phyloP scores from a whole-genome alignment of 1,140 invertebrate genomes.

The Tachypleus tridentatus region DNA sequence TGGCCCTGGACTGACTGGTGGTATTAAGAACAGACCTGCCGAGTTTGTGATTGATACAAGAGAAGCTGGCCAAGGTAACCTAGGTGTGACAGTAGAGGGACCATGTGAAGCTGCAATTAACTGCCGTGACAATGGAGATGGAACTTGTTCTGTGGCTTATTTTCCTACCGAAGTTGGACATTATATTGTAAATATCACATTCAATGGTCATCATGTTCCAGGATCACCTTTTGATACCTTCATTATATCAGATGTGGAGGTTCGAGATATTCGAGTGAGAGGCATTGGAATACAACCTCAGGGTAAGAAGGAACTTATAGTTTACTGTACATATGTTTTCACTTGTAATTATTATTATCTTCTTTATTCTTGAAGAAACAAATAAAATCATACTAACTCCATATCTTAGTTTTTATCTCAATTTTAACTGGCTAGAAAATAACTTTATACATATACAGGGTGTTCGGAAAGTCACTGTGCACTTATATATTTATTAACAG shows the following conservation, averaged over 20 bases:
- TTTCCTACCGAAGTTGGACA: slow-evolving; percentile 64
- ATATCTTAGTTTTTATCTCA: too few species aligned
- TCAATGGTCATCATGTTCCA: slow-evolving; percentile 60
- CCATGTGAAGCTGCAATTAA: slow-evolving; percentile 68
- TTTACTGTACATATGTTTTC: too few species aligned
- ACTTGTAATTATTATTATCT: too few species aligned
- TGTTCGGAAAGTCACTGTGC: too few species aligned
- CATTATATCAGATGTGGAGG: slow-evolving; percentile 46
- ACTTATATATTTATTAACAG: too few species aligned
- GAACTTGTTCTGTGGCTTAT: slow-evolving; percentile 67
- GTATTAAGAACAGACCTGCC: slow-evolving; percentile 52
- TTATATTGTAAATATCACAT: slow-evolving; percentile 68
- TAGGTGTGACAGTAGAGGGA: slow-evolving; percentile 66
- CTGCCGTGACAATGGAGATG: slow-evolving; percentile 67
- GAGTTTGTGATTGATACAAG: slow-evolving; percentile 68
- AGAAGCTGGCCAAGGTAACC: slow-evolving; percentile 55
- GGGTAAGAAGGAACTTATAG: slow-evolving; percentile 39
- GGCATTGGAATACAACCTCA: slow-evolving; percentile 60
- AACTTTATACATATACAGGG: too few species aligned
- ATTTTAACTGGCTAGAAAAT: too few species aligned
- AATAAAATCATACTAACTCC: too few species aligned
- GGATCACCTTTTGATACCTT: slow-evolving; percentile 55
- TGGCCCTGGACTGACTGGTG: slow-evolving; percentile 54
- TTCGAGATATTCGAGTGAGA: slow-evolving; percentile 49
- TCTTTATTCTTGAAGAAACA: too few species aligned